phyloP scores from a whole-genome alignment of 2,888 invertebrate genomes.

The Drosophila nr. perissopoda region DNA sequence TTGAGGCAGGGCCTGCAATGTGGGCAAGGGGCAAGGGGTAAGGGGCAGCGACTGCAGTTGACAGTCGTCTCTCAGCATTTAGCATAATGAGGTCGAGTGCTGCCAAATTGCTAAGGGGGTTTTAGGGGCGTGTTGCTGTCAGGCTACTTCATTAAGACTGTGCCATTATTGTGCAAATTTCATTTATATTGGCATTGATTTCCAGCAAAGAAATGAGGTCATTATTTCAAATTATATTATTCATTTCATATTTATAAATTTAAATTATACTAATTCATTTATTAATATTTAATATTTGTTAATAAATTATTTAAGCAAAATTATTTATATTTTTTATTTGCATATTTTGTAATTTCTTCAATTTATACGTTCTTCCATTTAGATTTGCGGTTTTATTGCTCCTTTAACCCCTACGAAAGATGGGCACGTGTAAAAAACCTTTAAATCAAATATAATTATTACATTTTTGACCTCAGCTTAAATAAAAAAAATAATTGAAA shows the following conservation, averaged over 20 bases:
- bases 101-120: slow-evolving; percentile 18
- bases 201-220: not conserved
- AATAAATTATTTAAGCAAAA: no score
- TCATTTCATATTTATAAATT: not conserved
- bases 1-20: not conserved
- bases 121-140: not conserved
- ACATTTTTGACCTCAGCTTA: slow-evolving; percentile 15
- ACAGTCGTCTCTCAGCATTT: slow-evolving; percentile 44
- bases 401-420: not conserved
- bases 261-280: not conserved
- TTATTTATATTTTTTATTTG: not conserved
- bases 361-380: not conserved
- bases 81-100: slow-evolving; percentile 62
- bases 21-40: not conserved
- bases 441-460: slow-evolving; percentile 32
- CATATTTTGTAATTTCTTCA: not conserved
- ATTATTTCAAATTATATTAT: not conserved
- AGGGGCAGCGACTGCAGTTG: slow-evolving; percentile 28
- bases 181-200: slow-evolving; percentile 6
- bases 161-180: not conserved
- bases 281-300: not conserved
- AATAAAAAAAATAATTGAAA: not conserved
- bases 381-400: slow-evolving; percentile 8
- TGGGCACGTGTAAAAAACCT: slow-evolving; percentile 5
- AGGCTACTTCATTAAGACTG: not conserved